Evolutionary conservation across 92 coral and sea anemone species (phyloP), one percentile per base, ranked within the genome.

Genomic region (Actinernus sp.): DNA sequence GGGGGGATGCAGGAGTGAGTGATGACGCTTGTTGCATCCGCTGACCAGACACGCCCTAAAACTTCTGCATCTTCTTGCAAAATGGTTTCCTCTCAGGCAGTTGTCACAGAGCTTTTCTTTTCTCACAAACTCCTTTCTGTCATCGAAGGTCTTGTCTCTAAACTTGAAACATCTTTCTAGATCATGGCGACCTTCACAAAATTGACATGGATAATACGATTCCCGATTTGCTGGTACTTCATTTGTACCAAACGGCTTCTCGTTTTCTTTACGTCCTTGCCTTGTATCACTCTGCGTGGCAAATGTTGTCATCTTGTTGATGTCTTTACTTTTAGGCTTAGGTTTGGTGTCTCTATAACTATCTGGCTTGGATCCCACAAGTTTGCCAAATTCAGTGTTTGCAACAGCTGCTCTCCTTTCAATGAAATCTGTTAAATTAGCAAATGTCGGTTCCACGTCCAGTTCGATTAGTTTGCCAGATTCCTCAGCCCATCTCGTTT

Each of bases 401-500:
- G 82, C 78, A 10, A 70, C 36, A 2, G 74, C 26, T 1, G 83
- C 86, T 43, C 26, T 48, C 18, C 34, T 50, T 58, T 39, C 72
- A 1, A 72, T 75, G 26, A 71, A 83, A 4, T 52, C 70, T 0
- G 63, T 48, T 6, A 79, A 34, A 55, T 68, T 34, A 13, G 26
- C 23, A 54, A 79, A 79, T 1, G 24, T 49, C 4, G 82, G 82
- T n/a, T 76, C 81, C 1, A 13, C 31, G 13, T 58, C 86, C 0
- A 16, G 31, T 26, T 44, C 54, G 7, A 76, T 34, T 20, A 82
- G 55, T 22, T 37, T 65, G 2, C 68, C 55, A 1, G 90, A 60
- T 5, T 28, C 63, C 16, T 77, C 76, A 0, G 83, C 87, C 95
- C 87, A 78, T 18, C 68, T 73, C 2, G 86, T 84, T 49, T 83